Evolutionary conservation across 2,888 invertebrate species (phyloP), one percentile per base, ranked within the genome.

Genomic region (Ethmia dodecea): DNA sequence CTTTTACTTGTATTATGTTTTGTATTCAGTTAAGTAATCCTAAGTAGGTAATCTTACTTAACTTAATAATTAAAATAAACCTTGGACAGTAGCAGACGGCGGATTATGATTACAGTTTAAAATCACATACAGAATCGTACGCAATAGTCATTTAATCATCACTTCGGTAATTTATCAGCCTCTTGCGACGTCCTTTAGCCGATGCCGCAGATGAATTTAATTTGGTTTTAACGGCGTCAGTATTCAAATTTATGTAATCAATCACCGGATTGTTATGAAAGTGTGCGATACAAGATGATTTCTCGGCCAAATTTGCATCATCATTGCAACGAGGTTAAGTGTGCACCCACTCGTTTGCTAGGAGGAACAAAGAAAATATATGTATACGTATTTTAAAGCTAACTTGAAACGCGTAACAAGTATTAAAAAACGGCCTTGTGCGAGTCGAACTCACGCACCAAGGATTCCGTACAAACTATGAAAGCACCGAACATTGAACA

Each of bases 231-330:
- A 83, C 74, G 58, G 73, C 71, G 67, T 71, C 69, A 69, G 74
- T 75, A 79, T 84, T 84, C 66, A 79, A 77, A 83, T 83, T 80
- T 74, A 75, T 75, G 69, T 76, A 81, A 86, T 86, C 83, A 84
- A 84, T 86, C 84, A 86, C 65, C 47, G 60, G 74, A 75, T 84
- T 74, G 80, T 84, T 86, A 81, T 81, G 84, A 84, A 84, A 84
- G 79, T 75, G 73, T 76, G 70, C 70, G 69, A 76, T 80, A 76
- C 73, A 55, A 70, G 73, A 67, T 60, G 73, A 78, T 79, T 79
- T 80, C 80, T 80, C 68, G 71, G 60, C 53, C 68, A 64, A 69
- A 73, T 81, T 84, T 80, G 74, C 84, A 73, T 76, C 84, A 83
- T 67, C 68, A 58, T 50, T 64, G 66, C 66, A 66, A 63, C 59